Percentiles rank a stretch among this genome's conserved stretches.
These are phyloP conservation scores for Halichoerus grypus DNA, from an alignment of 2,113 vertebrate genomes.

Conservation along the genomic window DNA sequence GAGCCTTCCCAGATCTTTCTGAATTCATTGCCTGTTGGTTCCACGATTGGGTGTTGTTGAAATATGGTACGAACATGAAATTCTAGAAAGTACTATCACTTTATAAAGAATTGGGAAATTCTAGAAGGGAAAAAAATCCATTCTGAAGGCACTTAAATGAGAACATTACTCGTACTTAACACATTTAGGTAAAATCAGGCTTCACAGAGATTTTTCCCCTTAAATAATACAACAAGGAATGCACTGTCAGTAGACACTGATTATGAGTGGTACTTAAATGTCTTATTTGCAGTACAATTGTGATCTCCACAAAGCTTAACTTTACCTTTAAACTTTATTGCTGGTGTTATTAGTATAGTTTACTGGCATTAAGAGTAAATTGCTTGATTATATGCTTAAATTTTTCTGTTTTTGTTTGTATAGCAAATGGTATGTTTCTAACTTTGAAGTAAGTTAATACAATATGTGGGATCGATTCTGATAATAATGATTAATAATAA, in stretches of 20 bases:
- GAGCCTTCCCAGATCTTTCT: neutral
- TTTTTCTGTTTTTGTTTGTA: neutral
- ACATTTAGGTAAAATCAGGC: constrained; percentile 19
- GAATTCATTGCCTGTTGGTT: constrained; percentile 1
- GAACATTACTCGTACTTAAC: neutral
- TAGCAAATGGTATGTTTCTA: neutral
- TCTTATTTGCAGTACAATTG: neutral
- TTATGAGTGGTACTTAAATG: neutral
- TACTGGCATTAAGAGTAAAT: neutral
- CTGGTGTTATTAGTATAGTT: constrained; percentile 3
- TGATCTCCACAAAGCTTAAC: constrained; percentile 11
- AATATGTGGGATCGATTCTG: neutral
- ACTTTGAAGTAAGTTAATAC: constrained; percentile 43
- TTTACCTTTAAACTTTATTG: constrained; percentile 48
- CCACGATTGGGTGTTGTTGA: constrained; percentile 17
- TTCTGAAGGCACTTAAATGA: neutral
- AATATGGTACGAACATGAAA: constrained; percentile 51
- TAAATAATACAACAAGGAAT: neutral
- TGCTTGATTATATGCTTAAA: constrained; percentile 11
- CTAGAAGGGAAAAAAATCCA: neutral
- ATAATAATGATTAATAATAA: neutral
- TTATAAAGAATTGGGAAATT: constrained; percentile 35
- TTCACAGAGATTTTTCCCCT: constrained; percentile 5
- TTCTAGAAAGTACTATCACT: constrained; percentile 22
- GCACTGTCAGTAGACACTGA: neutral